Conservation (phyloP, 2,797 vertebrate species). For the Neosilurus hyrtlii region DNA sequence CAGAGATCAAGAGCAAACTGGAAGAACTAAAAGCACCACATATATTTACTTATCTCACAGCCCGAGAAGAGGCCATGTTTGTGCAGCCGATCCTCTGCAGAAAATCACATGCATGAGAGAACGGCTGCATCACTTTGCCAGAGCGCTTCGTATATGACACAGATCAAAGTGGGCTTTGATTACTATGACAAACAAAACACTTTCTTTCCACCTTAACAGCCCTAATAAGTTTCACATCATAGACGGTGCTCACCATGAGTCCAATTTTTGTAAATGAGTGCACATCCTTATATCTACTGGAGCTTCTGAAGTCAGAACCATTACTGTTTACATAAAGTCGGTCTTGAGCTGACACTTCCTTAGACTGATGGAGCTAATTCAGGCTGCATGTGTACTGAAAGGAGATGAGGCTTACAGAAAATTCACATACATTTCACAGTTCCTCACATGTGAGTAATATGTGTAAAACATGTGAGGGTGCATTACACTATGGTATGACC, state of each 20-base stretch:
- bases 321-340: constrained; percentile 19
- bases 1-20: constrained; percentile 40
- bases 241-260: background rate
- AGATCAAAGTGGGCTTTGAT: constrained; percentile 38
- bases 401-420: background rate
- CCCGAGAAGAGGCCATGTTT: constrained; percentile 42
- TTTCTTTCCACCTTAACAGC: background rate
- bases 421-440: background rate
- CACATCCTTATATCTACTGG: background rate
- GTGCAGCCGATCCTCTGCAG: constrained; percentile 23
- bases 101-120: constrained; percentile 37
- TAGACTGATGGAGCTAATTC: constrained; percentile 10
- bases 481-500: background rate
- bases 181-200: constrained; percentile 32
- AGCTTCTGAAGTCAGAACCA: constrained; percentile 9
- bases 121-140: background rate
- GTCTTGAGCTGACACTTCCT: background rate
- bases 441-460: background rate
- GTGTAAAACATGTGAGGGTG: background rate
- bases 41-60: constrained; percentile 80
- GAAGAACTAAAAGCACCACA: constrained; percentile 65
- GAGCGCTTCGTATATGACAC: background rate
- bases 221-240: background rate
- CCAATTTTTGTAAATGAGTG: background rate
- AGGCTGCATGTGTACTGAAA: constrained; percentile 24